Base-by-base conservation (phyloP, 1,140 invertebrate species). In the Globodera ellingtonae region DNA sequence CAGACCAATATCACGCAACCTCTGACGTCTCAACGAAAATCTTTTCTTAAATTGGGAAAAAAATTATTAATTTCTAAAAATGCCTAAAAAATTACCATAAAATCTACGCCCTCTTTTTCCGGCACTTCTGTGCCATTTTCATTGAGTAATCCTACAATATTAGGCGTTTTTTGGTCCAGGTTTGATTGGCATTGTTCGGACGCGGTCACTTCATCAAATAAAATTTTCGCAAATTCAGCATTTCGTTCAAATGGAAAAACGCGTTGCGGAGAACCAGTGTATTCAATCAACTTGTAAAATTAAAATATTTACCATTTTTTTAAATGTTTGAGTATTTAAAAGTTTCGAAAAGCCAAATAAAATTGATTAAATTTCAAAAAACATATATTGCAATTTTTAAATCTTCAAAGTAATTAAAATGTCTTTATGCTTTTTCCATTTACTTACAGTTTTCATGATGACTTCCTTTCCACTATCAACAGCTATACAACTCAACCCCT, bases 181-280 rank as follows among this genome's bases (percentile, higher is more conserved):
- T 70, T 70, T 70, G 6, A 70, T 52, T 81, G 77, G 46, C 83
- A 81, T 44, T 85, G 47, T 3, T 84, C 67, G 18, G 72, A 72
- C 9, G 73, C 59, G 4, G 70, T 74, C 35, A 80, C 85, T 21
- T 84, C 56, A 4, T 78, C 47, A 13, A 78, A 67, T n/a, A 86
- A 52, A 56, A 72, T 62, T 56, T 83, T 79, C 0, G 86, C 84
- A 77, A 86, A 87, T 47, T 87, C 85, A 18, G 85, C 85, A 77
- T 86, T 86, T 48, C 86, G 46, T 52, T 87, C 86, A 71, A 85
- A 86, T 46, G 75, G 80, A 69, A 79, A 86, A 46, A 86, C 75
- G 8, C 79, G 46, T 13, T 86, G 44, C 13, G 70, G 47, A 47
- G 83, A 72, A 8, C 86, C 86, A 50, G 86, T 86, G 59, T 84